phyloP scores from a whole-genome alignment of 2,113 vertebrate genomes.

The Poicephalus meyeri region DNA sequence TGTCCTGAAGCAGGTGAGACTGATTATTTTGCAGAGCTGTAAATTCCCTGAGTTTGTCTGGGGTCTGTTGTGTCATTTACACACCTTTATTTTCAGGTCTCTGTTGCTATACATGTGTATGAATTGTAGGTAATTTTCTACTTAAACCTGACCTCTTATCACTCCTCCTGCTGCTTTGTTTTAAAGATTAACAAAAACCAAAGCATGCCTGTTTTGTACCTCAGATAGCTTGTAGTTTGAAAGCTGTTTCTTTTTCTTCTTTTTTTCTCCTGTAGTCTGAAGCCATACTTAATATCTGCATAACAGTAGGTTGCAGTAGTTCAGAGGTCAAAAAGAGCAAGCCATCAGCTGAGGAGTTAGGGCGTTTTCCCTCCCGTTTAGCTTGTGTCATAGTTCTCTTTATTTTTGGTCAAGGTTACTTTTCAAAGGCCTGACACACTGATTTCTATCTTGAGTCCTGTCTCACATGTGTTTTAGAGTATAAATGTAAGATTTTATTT shows the following conservation, averaged over 20 bases:
- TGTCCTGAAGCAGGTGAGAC: background rate
- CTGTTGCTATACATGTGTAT: background rate
- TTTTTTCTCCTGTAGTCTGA: background rate
- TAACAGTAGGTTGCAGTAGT: background rate
- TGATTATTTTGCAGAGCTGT: background rate
- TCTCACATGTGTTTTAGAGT: background rate
- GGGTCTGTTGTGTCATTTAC: background rate
- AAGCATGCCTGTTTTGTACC: background rate
- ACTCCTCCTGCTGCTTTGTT: background rate
- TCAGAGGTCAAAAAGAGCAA: background rate
- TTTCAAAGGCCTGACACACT: background rate
- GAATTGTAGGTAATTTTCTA: background rate
- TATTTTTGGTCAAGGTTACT: background rate
- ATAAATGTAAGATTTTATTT: background rate
- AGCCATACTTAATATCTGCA: background rate
- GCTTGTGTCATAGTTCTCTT: background rate
- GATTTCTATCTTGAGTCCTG: background rate
- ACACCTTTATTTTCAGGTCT: background rate
- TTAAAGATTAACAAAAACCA: background rate
- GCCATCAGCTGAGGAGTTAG: background rate
- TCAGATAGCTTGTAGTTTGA: background rate
- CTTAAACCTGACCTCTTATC: background rate
- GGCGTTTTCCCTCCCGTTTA: background rate
- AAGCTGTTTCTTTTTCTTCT: background rate
- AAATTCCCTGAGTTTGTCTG: background rate